Percentiles rank a stretch among this genome's conserved stretches.
Evolutionary conservation across 30 jellyfish, hydroid and myxozoan genomes (phyloP).

Genomic region (Chironex yamaguchii): DNA sequence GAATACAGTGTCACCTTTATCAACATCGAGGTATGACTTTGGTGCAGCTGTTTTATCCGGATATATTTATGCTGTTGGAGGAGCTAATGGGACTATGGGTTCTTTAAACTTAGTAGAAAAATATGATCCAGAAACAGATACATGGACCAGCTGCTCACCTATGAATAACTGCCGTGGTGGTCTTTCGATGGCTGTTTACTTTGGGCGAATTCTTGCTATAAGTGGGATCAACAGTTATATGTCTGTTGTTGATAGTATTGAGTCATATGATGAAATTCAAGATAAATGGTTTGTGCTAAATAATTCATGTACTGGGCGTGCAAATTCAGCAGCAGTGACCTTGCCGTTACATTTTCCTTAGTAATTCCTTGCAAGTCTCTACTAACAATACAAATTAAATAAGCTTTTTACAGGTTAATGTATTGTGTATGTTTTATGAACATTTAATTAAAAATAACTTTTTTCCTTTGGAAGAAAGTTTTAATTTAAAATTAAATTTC

Average conservation of each 20-base stretch:
- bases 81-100: slow-evolving; percentile 87
- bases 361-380: no score
- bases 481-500: no score
- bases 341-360: no score
- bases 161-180: slow-evolving; percentile 95
- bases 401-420: no score
- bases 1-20: slow-evolving; percentile 82
- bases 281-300: slow-evolving; percentile 81
- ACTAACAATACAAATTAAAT: no score
- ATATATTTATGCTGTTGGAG: slow-evolving; percentile 86
- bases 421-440: no score
- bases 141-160: slow-evolving; percentile 84
- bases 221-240: slow-evolving; percentile 92
- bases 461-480: no score
- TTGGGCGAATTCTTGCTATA: slow-evolving; percentile 87
- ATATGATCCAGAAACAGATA: slow-evolving; percentile 67
- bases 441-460: no score
- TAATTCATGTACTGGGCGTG: slow-evolving; percentile 70
- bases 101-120: slow-evolving; percentile 83
- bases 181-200: slow-evolving; percentile 78
- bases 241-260: slow-evolving; percentile 83
- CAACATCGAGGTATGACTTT: slow-evolving; percentile 86
- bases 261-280: slow-evolving; percentile 84
- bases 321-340: slow-evolving; percentile 82
- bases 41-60: slow-evolving; percentile 93